These are phyloP conservation scores for Oscarella lobularis DNA, from an alignment of 37 sponge, comb jelly and placozoan genomes.

Conservation along the genomic window DNA sequence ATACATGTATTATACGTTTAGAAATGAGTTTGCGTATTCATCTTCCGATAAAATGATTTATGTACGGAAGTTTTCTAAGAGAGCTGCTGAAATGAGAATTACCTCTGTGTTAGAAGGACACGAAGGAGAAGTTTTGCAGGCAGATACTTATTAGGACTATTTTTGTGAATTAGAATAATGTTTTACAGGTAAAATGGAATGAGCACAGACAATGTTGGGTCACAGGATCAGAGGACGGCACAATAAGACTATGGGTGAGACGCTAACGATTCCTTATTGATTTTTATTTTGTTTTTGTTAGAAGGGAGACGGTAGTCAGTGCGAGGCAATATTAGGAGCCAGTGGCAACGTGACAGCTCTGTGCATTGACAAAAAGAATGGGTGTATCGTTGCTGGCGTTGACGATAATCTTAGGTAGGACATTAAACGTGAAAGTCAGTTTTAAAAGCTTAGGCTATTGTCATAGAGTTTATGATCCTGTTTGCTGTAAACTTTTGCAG, in stretches of 20 bases:
- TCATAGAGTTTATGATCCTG: slow-evolving; percentile 28
- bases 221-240: slow-evolving; percentile 58
- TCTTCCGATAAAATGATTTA: slow-evolving; percentile 17
- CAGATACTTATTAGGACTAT: too few relatives aligned
- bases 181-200: slow-evolving; percentile 42
- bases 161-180: not conserved
- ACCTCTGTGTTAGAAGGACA: slow-evolving; percentile 31
- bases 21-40: slow-evolving; percentile 51
- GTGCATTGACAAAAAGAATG: slow-evolving; percentile 38
- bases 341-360: slow-evolving; percentile 35
- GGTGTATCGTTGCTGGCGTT: slow-evolving; percentile 28
- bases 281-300: not conserved
- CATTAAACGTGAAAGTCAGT: not conserved
- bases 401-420: slow-evolving; percentile 32
- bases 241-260: slow-evolving; percentile 61
- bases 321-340: slow-evolving; percentile 18
- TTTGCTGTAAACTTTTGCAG: slow-evolving; percentile 25
- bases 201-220: slow-evolving; percentile 26
- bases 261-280: not conserved
- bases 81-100: slow-evolving; percentile 15
- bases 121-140: slow-evolving; percentile 60
- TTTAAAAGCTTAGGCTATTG: not conserved
- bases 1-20: slow-evolving; percentile 1
- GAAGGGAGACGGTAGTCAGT: slow-evolving; percentile 7
- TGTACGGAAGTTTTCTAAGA: slow-evolving; percentile 21